Percentiles rank a stretch among this genome's conserved stretches.
These are phyloP conservation scores for Brachyopa scutellaris DNA, from an alignment of 2,888 invertebrate species.

Conservation along the genomic window DNA sequence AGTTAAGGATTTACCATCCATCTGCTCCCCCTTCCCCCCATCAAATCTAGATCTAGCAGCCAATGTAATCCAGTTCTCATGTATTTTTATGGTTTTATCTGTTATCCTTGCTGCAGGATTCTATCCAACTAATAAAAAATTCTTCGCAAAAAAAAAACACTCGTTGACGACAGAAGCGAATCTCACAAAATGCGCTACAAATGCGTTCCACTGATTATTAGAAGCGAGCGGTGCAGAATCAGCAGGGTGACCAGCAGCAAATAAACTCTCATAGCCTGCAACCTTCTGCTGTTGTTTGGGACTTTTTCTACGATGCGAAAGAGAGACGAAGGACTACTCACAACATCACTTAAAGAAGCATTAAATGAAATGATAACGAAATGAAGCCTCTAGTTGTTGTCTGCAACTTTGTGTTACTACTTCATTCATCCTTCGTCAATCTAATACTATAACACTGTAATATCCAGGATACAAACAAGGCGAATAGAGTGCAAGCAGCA, in stretches of 20 bases:
- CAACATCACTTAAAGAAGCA: conserved; percentile 69
- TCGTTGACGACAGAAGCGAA: conserved; percentile 52
- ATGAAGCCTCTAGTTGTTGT: conserved; percentile 61
- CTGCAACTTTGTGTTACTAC: conserved; percentile 24
- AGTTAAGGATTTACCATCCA: conserved; percentile 54
- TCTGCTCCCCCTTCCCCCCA: conserved; percentile 6
- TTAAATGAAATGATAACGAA: conserved; percentile 71
- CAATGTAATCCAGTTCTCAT: conserved; percentile 68
- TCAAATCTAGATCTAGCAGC: conserved; percentile 1
- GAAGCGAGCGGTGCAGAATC: conserved; percentile 32
- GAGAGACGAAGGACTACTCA: conserved; percentile 26
- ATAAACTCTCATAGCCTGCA: conserved; percentile 52
- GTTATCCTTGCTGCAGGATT: conserved; percentile 70
- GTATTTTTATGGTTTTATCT: conserved; percentile 72
- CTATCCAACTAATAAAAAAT: conserved; percentile 67
- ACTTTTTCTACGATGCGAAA: neutral
- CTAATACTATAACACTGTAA: neutral
- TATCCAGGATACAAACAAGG: conserved; percentile 10
- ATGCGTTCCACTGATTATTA: conserved; percentile 68
- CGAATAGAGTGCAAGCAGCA: conserved; percentile 24
- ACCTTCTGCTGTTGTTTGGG: conserved; percentile 1
- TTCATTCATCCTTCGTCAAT: neutral
- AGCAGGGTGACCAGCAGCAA: conserved; percentile 36
- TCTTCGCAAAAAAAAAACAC: neutral
- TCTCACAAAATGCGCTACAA: conserved; percentile 65